These are phyloP conservation scores for Centropristis striata DNA, from an alignment of 2,113 vertebrate species.

Conservation along the genomic window DNA sequence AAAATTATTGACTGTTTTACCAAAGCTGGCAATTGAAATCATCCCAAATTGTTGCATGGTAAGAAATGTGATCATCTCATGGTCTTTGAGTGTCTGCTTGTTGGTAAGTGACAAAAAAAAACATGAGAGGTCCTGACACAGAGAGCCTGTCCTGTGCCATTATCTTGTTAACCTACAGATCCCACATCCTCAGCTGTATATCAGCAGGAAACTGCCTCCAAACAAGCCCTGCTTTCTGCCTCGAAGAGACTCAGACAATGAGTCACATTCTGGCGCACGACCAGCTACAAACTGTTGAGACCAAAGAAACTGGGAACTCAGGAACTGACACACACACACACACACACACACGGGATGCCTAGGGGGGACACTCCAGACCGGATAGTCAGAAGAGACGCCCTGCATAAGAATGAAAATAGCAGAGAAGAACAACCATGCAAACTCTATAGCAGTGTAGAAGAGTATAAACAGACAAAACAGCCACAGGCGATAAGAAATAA, in stretches of 20 bases:
- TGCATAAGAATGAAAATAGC: conserved; percentile 79
- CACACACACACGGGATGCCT: conserved; percentile 37
- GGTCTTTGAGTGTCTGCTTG: not conserved
- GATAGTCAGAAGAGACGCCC: conserved; percentile 76
- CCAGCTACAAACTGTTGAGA: conserved; percentile 37
- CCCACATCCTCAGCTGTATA: conserved; percentile 46
- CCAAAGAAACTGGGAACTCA: conserved; percentile 35
- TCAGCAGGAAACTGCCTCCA: conserved; percentile 62
- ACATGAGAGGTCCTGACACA: not conserved
- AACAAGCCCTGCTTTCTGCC: conserved; percentile 30
- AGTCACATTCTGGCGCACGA: conserved; percentile 51
- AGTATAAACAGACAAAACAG: conserved; percentile 69
- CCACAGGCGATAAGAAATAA: conserved; percentile 75
- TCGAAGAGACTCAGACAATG: conserved; percentile 47
- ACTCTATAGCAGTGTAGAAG: conserved; percentile 42
- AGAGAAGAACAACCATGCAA: conserved; percentile 59
- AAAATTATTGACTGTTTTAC: not conserved
- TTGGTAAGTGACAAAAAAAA: conserved; percentile 17
- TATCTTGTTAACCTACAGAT: conserved; percentile 48
- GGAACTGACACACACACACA: conserved; percentile 35
- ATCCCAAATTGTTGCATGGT: not conserved
- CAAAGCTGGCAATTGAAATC: not conserved
- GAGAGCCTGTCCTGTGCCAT: not conserved
- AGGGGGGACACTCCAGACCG: conserved; percentile 41
- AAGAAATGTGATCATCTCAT: not conserved